Evolutionary conservation across 2,797 vertebrate genomes (phyloP).

Genomic region (Hybognathus amarus): DNA sequence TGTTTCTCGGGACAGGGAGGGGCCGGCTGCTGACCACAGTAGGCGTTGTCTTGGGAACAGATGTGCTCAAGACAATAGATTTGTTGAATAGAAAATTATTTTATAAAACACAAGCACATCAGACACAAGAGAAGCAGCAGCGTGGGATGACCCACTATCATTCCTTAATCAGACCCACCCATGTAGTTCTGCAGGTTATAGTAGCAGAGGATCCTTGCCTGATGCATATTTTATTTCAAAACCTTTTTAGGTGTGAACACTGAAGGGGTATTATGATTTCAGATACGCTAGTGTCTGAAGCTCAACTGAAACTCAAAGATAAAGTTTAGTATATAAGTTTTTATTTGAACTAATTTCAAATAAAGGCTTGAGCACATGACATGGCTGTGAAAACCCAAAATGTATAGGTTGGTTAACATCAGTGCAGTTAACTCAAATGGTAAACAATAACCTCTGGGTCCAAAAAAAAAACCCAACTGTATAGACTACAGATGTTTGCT

Average conservation of each 20-base stretch:
- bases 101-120: conserved; percentile 23
- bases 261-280: neutral
- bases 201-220: neutral
- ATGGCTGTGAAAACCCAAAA: neutral
- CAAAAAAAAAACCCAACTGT: neutral
- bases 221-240: neutral
- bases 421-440: neutral
- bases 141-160: neutral
- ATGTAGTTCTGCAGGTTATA: neutral
- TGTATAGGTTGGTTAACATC: neutral
- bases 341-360: neutral
- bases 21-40: conserved; percentile 18
- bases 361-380: neutral
- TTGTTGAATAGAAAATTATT: conserved; percentile 8
- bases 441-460: neutral
- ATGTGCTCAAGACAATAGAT: conserved; percentile 35
- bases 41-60: conserved; percentile 31
- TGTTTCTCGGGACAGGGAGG: conserved; percentile 8
- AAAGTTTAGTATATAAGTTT: neutral
- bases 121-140: neutral
- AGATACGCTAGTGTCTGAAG: neutral
- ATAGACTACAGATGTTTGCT: neutral
- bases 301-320: neutral
- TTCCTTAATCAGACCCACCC: neutral
- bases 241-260: neutral